Evolutionary conservation across 2,113 vertebrate species (phyloP).

Genomic region (Myanophis thanlyinensis): DNA sequence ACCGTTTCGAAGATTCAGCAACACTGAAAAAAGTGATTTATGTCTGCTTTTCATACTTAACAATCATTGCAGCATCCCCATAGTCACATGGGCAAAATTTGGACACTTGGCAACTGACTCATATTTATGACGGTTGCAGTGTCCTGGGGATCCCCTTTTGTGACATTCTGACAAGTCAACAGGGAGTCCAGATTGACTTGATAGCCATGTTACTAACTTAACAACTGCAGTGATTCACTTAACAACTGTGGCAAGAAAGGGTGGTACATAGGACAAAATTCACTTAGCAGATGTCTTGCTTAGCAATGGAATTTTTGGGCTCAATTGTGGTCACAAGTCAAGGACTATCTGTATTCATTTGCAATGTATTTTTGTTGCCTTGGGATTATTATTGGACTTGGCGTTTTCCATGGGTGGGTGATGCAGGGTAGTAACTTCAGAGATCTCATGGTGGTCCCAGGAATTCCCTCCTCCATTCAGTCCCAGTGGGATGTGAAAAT

Average conservation of each 20-base stretch:
- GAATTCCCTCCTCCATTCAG: background rate
- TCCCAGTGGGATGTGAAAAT: background rate
- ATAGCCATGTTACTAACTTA: background rate
- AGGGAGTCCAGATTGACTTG: background rate
- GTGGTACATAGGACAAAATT: background rate
- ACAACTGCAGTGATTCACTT: background rate
- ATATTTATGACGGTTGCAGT: background rate
- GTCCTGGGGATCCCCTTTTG: background rate
- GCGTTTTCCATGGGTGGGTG: background rate
- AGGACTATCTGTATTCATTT: background rate
- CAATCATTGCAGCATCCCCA: background rate
- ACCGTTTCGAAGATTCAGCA: background rate
- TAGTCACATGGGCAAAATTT: background rate
- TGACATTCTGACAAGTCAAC: background rate
- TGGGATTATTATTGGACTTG: background rate
- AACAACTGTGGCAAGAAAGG: background rate
- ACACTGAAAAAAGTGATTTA: background rate
- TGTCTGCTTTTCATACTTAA: background rate
- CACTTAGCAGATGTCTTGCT: background rate
- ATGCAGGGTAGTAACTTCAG: background rate
- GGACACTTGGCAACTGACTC: background rate
- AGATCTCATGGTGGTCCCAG: background rate
- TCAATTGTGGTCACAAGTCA: background rate
- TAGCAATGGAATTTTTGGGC: background rate
- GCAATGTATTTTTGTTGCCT: background rate